Conservation (phyloP, 2,888 invertebrate genomes). For the Eledona agricola region DNA sequence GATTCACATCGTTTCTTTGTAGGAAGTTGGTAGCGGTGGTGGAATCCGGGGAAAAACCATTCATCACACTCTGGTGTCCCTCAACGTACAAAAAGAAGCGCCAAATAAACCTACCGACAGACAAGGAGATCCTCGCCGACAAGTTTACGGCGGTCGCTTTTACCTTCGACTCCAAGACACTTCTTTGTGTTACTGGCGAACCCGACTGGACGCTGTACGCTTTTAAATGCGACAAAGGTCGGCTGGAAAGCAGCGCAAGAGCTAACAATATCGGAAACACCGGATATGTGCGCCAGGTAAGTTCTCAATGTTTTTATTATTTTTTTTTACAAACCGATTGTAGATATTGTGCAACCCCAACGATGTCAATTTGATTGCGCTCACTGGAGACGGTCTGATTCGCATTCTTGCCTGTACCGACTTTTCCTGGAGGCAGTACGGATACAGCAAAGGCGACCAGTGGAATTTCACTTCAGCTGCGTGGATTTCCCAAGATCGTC, state of each 20-base stretch:
- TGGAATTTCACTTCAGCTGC: constrained; percentile 77
- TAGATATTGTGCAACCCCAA: constrained; percentile 84
- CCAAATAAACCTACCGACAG: constrained; percentile 65
- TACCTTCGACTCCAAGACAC: constrained; percentile 81
- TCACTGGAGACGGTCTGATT: constrained; percentile 72
- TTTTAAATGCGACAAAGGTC: constrained; percentile 84
- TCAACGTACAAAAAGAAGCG: constrained; percentile 75
- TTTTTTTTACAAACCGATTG: too few species aligned
- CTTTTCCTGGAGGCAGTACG: constrained; percentile 82
- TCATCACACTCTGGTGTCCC: constrained; percentile 77
- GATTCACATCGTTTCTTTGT: constrained; percentile 42
- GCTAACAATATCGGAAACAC: constrained; percentile 76
- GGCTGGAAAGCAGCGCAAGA: constrained; percentile 78
- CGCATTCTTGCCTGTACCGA: constrained; percentile 81
- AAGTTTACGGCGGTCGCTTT: constrained; percentile 77
- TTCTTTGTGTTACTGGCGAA: constrained; percentile 81
- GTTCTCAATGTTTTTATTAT: not conserved
- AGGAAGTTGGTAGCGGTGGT: constrained; percentile 74
- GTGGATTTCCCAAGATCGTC: constrained; percentile 84
- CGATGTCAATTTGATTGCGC: constrained; percentile 77
- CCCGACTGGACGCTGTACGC: constrained; percentile 85
- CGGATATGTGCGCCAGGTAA: constrained; percentile 70
- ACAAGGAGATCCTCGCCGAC: constrained; percentile 64
- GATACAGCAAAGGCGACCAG: constrained; percentile 83
- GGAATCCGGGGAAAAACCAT: constrained; percentile 72